Evolutionary conservation across 2,113 vertebrate genomes (phyloP).

Genomic region (Hippocampus zosterae): DNA sequence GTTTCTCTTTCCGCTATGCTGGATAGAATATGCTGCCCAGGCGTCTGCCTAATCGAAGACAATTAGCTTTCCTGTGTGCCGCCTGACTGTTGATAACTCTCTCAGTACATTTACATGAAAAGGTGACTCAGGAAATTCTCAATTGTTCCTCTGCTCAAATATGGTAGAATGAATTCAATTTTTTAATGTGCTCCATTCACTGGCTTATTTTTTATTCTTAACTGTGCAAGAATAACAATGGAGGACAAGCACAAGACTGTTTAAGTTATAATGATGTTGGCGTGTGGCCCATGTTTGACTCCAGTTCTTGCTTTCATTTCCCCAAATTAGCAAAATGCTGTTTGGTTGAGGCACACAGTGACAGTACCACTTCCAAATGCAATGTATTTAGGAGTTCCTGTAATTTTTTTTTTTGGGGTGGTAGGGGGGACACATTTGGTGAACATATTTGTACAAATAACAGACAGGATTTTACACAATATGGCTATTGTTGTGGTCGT

Average conservation of each 20-base stretch:
- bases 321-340: neutral
- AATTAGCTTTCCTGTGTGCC: constrained; percentile 40
- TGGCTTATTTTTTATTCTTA: neutral
- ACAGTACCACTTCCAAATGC: neutral
- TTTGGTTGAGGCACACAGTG: neutral
- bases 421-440: no score
- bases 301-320: neutral
- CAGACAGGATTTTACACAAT: no score
- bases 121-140: constrained; percentile 19
- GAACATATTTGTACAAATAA: no score
- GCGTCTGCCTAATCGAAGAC: constrained; percentile 47
- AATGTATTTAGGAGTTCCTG: neutral
- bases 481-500: no score
- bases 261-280: neutral
- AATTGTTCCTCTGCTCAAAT: constrained; percentile 4
- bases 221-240: neutral
- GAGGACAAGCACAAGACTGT: neutral
- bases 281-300: neutral
- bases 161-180: neutral
- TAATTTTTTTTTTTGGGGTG: neutral
- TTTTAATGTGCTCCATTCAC: neutral
- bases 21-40: constrained; percentile 51
- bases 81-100: constrained; percentile 35
- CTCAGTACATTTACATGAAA: constrained; percentile 27
- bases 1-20: constrained; percentile 2